Percentiles rank a stretch among this genome's conserved stretches.
These are phyloP conservation scores for Narcine bancroftii DNA, from an alignment of 2,113 vertebrate genomes.

Conservation along the genomic window DNA sequence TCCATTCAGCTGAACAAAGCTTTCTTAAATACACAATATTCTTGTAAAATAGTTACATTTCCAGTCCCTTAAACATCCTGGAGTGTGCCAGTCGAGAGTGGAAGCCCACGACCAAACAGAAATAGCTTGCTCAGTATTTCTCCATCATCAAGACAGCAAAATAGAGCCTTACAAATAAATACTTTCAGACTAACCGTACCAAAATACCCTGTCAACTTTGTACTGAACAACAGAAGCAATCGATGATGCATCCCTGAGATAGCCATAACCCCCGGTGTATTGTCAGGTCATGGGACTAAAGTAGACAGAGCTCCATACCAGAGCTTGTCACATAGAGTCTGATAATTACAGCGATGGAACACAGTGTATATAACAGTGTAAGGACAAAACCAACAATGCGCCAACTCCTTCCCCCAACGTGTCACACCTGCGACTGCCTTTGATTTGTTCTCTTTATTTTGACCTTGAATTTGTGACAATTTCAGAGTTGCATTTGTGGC, in stretches of 20 bases:
- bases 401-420: not conserved
- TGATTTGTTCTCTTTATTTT: not conserved
- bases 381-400: not conserved
- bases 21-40: not conserved
- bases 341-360: not conserved
- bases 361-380: not conserved
- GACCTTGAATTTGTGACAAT: not conserved
- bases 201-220: constrained; percentile 36
- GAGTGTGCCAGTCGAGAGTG: not conserved
- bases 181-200: not conserved
- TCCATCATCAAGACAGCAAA: not conserved
- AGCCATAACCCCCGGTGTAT: not conserved
- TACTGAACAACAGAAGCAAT: not conserved
- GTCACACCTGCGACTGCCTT: not conserved
- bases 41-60: constrained; percentile 8
- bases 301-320: no score
- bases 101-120: not conserved
- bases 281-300: not conserved
- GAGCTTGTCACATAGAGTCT: not conserved
- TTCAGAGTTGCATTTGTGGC: not conserved
- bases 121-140: not conserved
- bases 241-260: constrained; percentile 27
- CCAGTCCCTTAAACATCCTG: constrained; percentile 23
- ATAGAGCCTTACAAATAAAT: constrained; percentile 20
- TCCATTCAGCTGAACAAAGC: not conserved